Evolutionary conservation across 23 tunicate genomes (phyloP).

Genomic region (Corella eumyota): DNA sequence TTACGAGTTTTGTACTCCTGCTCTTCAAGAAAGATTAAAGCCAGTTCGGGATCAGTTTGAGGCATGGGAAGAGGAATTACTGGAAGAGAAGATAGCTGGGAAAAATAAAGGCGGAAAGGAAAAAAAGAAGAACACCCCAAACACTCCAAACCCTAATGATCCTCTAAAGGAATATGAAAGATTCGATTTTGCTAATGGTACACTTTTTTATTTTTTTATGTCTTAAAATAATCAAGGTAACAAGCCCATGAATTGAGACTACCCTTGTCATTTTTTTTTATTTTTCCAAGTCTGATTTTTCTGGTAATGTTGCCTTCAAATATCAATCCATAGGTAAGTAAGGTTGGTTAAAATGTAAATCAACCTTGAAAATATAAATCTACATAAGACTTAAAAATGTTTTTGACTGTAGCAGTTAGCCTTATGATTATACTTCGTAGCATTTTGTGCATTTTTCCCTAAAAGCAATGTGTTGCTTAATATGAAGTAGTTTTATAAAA

Average conservation of each 20-base stretch:
- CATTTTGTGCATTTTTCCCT: no score
- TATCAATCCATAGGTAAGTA: no score
- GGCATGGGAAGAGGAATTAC: constrained; percentile 62
- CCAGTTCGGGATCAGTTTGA: constrained; percentile 70
- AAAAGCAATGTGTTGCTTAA: no score
- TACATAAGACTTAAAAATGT: no score
- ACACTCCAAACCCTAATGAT: constrained; percentile 1
- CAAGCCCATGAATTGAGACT: no score
- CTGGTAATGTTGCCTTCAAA: not conserved
- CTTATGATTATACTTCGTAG: no score
- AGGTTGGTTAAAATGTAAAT: no score
- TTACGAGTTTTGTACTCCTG: constrained; percentile 73
- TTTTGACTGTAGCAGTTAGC: no score
- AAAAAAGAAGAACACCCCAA: not conserved
- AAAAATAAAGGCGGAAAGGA: constrained; percentile 24
- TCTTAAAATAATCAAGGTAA: not conserved
- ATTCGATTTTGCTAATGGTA: constrained; percentile 74
- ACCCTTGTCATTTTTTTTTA: not conserved
- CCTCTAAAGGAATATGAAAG: constrained; percentile 42
- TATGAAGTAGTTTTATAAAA: constrained; percentile 1
- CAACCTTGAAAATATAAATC: no score
- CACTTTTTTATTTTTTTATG: not conserved
- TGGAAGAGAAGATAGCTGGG: constrained; percentile 47
- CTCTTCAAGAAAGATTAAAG: constrained; percentile 59
- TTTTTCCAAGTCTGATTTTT: not conserved